phyloP scores from a whole-genome alignment of 2,888 invertebrate species.

The Ceriagrion tenellum region DNA sequence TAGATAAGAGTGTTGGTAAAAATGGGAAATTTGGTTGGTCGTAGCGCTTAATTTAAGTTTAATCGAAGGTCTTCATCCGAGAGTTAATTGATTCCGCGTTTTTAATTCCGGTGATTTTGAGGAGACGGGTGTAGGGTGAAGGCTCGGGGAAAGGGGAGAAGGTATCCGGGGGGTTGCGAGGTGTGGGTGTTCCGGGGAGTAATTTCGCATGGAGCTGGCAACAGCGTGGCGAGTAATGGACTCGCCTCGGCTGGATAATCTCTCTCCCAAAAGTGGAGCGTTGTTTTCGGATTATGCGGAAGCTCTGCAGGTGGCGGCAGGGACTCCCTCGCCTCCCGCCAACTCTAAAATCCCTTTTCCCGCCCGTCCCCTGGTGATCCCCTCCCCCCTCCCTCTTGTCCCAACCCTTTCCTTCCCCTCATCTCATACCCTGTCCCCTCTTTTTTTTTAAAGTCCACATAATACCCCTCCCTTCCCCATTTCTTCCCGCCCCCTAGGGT shows the following conservation, averaged over 20 bases:
- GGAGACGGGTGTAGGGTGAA: background rate
- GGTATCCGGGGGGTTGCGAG: background rate
- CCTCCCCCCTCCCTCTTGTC: background rate
- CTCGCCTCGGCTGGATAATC: slow-evolving; percentile 25
- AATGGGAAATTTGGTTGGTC: background rate
- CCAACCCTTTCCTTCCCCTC: background rate
- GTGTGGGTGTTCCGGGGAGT: background rate
- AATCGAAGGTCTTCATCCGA: slow-evolving; percentile 15
- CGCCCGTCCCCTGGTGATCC: background rate
- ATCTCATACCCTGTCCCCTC: background rate
- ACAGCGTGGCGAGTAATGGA: slow-evolving; percentile 47
- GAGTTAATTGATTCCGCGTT: slow-evolving; percentile 45
- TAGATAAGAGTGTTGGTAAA: no score
- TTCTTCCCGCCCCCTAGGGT: background rate
- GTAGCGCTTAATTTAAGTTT: slow-evolving; percentile 36
- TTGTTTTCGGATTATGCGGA: slow-evolving; percentile 54
- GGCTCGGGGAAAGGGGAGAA: background rate
- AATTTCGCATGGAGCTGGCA: slow-evolving; percentile 35
- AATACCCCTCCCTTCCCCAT: background rate
- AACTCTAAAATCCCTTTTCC: background rate
- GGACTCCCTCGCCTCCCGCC: background rate
- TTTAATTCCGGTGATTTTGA: slow-evolving; percentile 44
- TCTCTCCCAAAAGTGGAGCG: slow-evolving; percentile 49
- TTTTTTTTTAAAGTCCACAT: background rate
- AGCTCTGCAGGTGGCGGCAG: slow-evolving; percentile 37